Evolutionary conservation across 2,797 vertebrate genomes (phyloP), one percentile per base, ranked within the genome.

Genomic region (Lycodopsis pacificus): DNA sequence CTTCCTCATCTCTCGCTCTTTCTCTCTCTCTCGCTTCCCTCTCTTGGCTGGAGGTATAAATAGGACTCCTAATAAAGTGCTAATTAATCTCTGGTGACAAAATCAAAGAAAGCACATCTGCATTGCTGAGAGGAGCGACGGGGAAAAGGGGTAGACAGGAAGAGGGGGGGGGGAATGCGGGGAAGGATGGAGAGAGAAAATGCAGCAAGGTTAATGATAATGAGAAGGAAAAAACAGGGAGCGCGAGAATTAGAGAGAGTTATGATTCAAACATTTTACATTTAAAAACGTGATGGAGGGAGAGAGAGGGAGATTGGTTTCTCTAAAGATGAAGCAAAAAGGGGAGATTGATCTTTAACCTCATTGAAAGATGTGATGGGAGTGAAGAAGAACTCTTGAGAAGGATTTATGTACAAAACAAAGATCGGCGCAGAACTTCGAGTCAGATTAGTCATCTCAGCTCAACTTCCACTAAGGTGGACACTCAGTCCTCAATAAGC

Each of bases 11-110:
- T 51, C 62, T 48, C 63, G 19, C 67, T 44, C 42, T 15, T 6
- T 53, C 53, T 62, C 63, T 77, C 59, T 71, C 51, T 42, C 64
- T 44, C 61, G 42, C 57, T 20, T 40, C n/a, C n/a, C 53, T 67
- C 65, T 80, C 65, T 71, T 62, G 51, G 68, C 83, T 81, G 75
- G 86, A 86, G 86, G 90, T 92, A 92, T 91, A 93, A 93, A 93
- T 91, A 91, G 76, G 80, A 73, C 62, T 91, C 81, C 84, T 93
- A 91, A 93, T 93, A 91, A 93, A 93, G 91, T 84, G 74, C 92
- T 94, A 94, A 94, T 95, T 95, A 94, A 95, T 93, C 93, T 93
- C 93, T 87, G 72, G 92, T 82, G 92, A 93, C 89, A 90, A 89
- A 92, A 93, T 93, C 92, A 93, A 92, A 94, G 89, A 92, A 91